Conservation (phyloP, 1,140 invertebrate species). For the Solenopsis fugax region DNA sequence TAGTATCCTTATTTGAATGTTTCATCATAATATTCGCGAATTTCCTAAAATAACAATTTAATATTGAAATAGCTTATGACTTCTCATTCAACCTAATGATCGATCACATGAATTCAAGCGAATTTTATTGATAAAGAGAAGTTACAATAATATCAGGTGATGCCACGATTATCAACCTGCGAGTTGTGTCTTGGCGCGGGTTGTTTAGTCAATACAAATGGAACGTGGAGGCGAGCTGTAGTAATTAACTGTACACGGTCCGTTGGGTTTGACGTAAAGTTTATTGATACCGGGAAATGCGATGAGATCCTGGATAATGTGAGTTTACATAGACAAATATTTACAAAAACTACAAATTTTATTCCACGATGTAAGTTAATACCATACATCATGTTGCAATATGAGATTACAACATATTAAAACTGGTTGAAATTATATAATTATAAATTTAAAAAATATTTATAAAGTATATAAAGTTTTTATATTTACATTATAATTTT, state of each 20-base stretch:
- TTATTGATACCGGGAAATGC: slow-evolving; percentile 88
- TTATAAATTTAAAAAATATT: slow-evolving; percentile 26
- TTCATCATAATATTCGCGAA: slow-evolving; percentile 12
- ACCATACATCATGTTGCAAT: slow-evolving; percentile 55
- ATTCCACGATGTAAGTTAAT: slow-evolving; percentile 4
- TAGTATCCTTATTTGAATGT: background rate
- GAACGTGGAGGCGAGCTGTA: slow-evolving; percentile 83
- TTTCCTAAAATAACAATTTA: slow-evolving; percentile 33
- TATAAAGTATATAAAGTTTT: background rate
- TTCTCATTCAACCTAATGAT: slow-evolving; percentile 20
- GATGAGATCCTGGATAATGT: slow-evolving; percentile 83
- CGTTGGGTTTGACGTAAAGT: slow-evolving; percentile 81
- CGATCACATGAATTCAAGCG: slow-evolving; percentile 38
- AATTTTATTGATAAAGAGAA: slow-evolving; percentile 73
- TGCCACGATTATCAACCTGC: slow-evolving; percentile 80
- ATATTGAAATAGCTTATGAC: slow-evolving; percentile 30
- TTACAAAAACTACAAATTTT: slow-evolving; percentile 47
- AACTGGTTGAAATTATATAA: background rate
- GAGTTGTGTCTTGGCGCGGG: slow-evolving; percentile 83
- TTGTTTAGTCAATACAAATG: slow-evolving; percentile 83
- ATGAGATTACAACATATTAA: background rate
- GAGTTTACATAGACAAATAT: slow-evolving; percentile 79
- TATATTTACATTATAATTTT: background rate
- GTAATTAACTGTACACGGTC: slow-evolving; percentile 79
- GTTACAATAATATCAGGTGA: slow-evolving; percentile 83